Conservation (phyloP, 2,113 vertebrate genomes). For the Daubentonia madagascariensis region DNA sequence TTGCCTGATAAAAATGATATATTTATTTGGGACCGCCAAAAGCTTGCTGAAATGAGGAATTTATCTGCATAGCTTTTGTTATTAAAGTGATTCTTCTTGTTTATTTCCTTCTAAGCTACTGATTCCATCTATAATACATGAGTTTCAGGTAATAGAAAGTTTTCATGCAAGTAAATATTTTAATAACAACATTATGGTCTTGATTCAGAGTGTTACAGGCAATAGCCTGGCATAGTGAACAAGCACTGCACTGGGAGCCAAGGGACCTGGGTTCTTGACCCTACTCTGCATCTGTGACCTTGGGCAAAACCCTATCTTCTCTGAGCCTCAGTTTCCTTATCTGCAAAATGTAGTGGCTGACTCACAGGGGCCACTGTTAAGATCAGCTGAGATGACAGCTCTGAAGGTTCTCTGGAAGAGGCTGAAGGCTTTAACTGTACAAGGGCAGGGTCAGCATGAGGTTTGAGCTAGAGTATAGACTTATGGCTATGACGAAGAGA, state of each 20-base stretch:
- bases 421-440: neutral
- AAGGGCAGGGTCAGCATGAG: rapidly evolving
- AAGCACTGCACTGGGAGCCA: neutral
- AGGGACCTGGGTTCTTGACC: neutral
- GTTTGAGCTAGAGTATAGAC: neutral
- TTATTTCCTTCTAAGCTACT: constrained; percentile 72
- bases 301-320: neutral
- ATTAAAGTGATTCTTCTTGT: constrained; percentile 78
- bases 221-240: neutral
- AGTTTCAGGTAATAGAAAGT: constrained; percentile 72
- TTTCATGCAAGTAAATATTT: constrained; percentile 74
- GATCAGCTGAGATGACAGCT: neutral
- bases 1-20: constrained; percentile 76
- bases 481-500: neutral
- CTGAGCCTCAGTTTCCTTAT: neutral
- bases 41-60: constrained; percentile 76
- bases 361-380: neutral
- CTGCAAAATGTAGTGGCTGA: neutral
- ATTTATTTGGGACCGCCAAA: constrained; percentile 74
- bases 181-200: constrained; percentile 72
- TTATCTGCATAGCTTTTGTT: constrained; percentile 73
- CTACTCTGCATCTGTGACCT: neutral
- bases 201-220: constrained; percentile 42
- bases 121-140: constrained; percentile 74
- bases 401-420: neutral